Percentiles rank a stretch among this genome's conserved stretches.
These are phyloP conservation scores for Anarsia innoxiella DNA, from an alignment of 2,888 invertebrate species.

Conservation along the genomic window DNA sequence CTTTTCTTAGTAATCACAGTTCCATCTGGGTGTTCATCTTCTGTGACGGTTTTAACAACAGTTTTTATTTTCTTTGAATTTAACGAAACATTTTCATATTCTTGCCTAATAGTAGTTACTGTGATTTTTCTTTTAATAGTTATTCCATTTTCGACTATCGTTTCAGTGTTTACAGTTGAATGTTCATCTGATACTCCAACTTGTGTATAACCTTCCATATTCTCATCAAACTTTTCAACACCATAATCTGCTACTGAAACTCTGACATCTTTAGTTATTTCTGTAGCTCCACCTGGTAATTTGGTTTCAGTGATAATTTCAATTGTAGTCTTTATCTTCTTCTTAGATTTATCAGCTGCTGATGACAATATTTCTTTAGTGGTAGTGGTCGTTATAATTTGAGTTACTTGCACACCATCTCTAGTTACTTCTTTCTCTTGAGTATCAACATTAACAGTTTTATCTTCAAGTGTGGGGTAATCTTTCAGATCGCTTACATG, in stretches of 20 bases:
- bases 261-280: conserved; percentile 60
- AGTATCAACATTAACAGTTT: conserved; percentile 43
- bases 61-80: conserved; percentile 54
- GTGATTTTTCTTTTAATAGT: conserved; percentile 50
- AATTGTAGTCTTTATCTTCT: conserved; percentile 51
- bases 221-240: conserved; percentile 43
- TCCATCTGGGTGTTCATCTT: conserved; percentile 62
- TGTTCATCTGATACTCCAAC: conserved; percentile 43
- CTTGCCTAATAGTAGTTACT: conserved; percentile 47
- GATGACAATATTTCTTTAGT: conserved; percentile 48
- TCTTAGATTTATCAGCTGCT: conserved; percentile 36
- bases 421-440: conserved; percentile 34
- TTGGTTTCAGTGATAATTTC: conserved; percentile 53
- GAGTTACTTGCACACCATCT: conserved; percentile 44
- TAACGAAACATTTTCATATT: conserved; percentile 40
- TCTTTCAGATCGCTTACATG: conserved; percentile 34
- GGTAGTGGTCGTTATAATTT: conserved; percentile 54
- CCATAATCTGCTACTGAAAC: conserved; percentile 53
- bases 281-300: conserved; percentile 48
- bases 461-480: conserved; percentile 39
- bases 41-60: conserved; percentile 40
- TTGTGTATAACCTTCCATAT: conserved; percentile 39
- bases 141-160: conserved; percentile 41
- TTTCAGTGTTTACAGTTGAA: conserved; percentile 34
- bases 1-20: conserved; percentile 56